Base-by-base conservation (phyloP, 1,140 invertebrate species). In the Cyrtorhinus lividipennis region DNA sequence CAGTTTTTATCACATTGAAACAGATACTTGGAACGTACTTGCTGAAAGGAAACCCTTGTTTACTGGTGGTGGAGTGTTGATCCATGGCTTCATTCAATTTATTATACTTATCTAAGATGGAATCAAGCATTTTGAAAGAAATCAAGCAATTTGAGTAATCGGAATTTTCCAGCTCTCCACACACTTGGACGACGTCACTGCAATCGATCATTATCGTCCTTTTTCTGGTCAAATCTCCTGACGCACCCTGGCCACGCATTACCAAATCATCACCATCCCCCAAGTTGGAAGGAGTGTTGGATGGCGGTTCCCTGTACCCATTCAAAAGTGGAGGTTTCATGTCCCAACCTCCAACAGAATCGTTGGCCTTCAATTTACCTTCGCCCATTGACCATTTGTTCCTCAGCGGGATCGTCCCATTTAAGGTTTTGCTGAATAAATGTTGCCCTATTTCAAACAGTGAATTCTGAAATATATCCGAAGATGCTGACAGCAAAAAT, bases 371-470 rank as follows among this genome's bases (percentile, higher is more conserved):
- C 30, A 38, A 15, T 58, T 67, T 67, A 24, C 58, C 65, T 64
- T 66, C 66, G 2, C 66, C 56, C 2, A 63, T 46, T 30, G 66
- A 64, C 67, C 76, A 77, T 68, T 77, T 75, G 56, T 75, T 75
- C 73, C 74, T 77, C 56, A 79, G 68, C 22, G 72, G 75, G 64
- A 75, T 77, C 66, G 76, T 79, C 63, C 77, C 75, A 12, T 71
- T 72, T 66, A 66, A 76, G 8, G 78, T 69, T 70, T 78, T 79
- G 60, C 75, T 76, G 1, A 75, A 72, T 15, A 79, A 72, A 25
- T 75, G 74, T 20, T 72, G 68, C 53, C 76, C 73, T 12, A 79
- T 65, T 26, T 76, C 78, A 70, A 78, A 76, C 12, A 79, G 67
- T n/a, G 77, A 73, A 68, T 78, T 66, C 8, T 70, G 69, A 56